Evolutionary conservation across 2,888 invertebrate genomes (phyloP), one percentile per base, ranked within the genome.

Genomic region (Diogma glabrata): DNA sequence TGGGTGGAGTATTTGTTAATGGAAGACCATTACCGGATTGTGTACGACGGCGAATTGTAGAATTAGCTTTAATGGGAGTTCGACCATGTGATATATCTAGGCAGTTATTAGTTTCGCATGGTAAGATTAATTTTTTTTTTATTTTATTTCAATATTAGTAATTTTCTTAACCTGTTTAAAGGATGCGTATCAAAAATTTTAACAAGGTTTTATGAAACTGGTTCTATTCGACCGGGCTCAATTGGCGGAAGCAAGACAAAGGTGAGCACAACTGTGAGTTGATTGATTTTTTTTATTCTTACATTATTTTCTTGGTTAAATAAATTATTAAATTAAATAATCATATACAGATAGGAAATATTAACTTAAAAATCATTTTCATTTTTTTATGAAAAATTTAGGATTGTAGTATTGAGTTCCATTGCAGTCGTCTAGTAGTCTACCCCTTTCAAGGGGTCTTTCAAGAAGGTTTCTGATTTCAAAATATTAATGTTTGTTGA

Each of bases 1-100:
- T 96, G 59, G 95, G 95, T 48, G 95, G 95, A 38, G 93, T 95
- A 52, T 95, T 96, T 69, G 95, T 96, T 10, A 96, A 96, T 70
- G 96, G 96, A 1, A 81, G 95, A n/a, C 95, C 95, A 3, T 75
- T 96, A 53, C 95, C 96, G 3, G 93, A 95, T 66, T 92, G 90
- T 62, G 91, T 95, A 16, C 78, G 95, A 54, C 81, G 92, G 56
- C 78, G 93, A 56, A 96, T 96, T 59, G 95, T 96, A 2, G 94
- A 95, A 67, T 75, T 96, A 63, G 95, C 95, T 22, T 76, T 94
- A 62, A 81, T 93, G 72, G 95, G 95, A 1, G 94, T 96, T 1
- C 73, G 95, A 43, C 95, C 96, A 14, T 96, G 95, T 69, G 96
- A 96, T 74, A 96, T 96, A 68, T 94, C 94, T 49, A 74, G 96